Evolutionary conservation across 2,797 vertebrate genomes (phyloP).

Genomic region (Simalia tracyae): DNA sequence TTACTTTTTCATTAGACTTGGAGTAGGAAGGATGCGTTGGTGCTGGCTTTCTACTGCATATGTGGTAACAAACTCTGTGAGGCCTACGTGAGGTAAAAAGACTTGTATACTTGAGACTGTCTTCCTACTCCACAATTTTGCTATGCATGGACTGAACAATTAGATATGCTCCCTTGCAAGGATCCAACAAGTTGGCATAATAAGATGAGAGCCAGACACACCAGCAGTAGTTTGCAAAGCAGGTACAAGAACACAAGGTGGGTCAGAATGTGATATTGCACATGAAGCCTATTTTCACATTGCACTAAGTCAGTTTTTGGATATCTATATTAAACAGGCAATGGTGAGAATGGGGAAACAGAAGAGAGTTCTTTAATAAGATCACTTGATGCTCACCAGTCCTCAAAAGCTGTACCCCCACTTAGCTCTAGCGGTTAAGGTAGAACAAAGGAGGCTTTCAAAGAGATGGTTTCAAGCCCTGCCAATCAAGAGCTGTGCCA

Average conservation of each 20-base stretch:
- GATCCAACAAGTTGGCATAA: background rate
- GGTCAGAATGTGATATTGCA: background rate
- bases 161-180: background rate
- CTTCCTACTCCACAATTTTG: too few species aligned
- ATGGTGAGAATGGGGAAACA: background rate
- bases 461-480: background rate
- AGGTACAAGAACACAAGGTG: background rate
- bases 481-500: too few species aligned
- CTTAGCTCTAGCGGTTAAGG: background rate
- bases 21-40: too few species aligned
- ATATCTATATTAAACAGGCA: constrained; percentile 8
- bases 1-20: background rate
- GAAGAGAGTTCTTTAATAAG: background rate
- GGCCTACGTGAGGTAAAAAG: too few species aligned
- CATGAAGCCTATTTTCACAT: background rate
- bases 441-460: background rate
- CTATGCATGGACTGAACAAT: background rate
- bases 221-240: background rate
- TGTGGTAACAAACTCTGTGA: too few species aligned
- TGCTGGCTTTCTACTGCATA: too few species aligned
- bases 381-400: background rate
- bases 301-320: background rate
- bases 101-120: too few species aligned
- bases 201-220: background rate
- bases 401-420: background rate